Percentiles rank a stretch among this genome's conserved stretches.
Conservation (phyloP, 2,888 invertebrate species). For the Drosophila phalerata region DNA sequence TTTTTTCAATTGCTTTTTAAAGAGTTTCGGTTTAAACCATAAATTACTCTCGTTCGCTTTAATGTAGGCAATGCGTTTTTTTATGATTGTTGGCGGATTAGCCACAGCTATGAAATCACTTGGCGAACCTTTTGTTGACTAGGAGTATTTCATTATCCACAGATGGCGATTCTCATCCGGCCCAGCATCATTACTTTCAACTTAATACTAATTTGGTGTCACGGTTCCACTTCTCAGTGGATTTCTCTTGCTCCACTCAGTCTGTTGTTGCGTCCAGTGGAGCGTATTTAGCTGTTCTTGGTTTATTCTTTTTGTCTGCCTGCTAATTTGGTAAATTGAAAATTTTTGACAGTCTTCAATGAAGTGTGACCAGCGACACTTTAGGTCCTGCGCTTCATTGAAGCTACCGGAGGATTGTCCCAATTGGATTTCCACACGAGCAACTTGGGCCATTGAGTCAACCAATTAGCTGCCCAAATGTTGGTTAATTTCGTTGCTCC, state of each 20-base stretch:
- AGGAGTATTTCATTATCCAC: conserved; percentile 62
- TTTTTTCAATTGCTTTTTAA: conserved; percentile 17
- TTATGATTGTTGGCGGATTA: conserved; percentile 62
- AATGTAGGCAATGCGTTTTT: conserved; percentile 21
- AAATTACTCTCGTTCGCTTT: conserved; percentile 27
- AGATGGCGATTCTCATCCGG: conserved; percentile 74
- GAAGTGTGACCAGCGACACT: conserved; percentile 77
- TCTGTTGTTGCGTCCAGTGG: conserved; percentile 16
- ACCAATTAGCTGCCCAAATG: conserved; percentile 81
- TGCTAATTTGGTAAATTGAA: conserved; percentile 78
- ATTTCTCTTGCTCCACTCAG: conserved; percentile 24
- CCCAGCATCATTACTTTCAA: conserved; percentile 74
- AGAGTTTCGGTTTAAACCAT: conserved; percentile 40
- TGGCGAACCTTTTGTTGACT: conserved; percentile 29
- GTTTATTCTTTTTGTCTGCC: conserved; percentile 26
- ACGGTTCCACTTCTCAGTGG: conserved; percentile 35
- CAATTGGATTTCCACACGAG: conserved; percentile 75
- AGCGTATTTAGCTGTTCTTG: conserved; percentile 25
- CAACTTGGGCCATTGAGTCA: conserved; percentile 71
- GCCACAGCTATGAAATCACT: conserved; percentile 7
- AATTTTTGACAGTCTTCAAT: conserved; percentile 77
- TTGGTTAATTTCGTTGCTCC: conserved; percentile 73
- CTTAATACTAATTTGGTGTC: conserved; percentile 70
- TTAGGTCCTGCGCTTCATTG: conserved; percentile 66
- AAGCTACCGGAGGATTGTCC: conserved; percentile 36